Conservation (phyloP, 2,888 invertebrate genomes). For the Arctia plantaginis region DNA sequence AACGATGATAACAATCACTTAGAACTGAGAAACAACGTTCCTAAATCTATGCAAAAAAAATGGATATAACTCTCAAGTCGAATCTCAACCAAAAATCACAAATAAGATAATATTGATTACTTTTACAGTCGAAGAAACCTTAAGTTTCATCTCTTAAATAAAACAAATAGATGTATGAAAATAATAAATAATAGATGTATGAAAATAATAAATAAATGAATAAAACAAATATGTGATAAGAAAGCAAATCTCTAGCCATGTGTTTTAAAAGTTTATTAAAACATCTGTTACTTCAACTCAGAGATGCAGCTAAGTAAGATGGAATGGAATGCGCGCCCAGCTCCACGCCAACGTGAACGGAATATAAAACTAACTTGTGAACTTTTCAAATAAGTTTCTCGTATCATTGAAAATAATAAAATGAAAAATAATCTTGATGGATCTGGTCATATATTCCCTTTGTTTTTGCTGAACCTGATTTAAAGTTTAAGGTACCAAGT, state of each 20-base stretch:
- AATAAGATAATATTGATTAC: too few species aligned
- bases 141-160: too few species aligned
- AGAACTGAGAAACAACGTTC: too few species aligned
- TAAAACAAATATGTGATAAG: neutral
- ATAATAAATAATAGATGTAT: too few species aligned
- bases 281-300: neutral
- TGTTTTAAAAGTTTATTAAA: neutral
- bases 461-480: neutral
- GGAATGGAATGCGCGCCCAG: neutral
- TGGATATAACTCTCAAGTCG: too few species aligned
- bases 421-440: slow-evolving; percentile 10
- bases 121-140: too few species aligned
- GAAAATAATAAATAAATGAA: too few species aligned
- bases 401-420: neutral
- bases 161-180: too few species aligned
- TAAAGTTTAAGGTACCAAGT: neutral
- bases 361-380: neutral
- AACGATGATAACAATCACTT: too few species aligned
- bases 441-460: neutral
- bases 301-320: neutral
- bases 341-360: neutral
- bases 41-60: too few species aligned
- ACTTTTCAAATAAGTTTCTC: slow-evolving; percentile 1
- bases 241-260: neutral
- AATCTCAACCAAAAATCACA: too few species aligned